phyloP scores from a whole-genome alignment of 2,113 vertebrate genomes.

The Neotoma lepida region DNA sequence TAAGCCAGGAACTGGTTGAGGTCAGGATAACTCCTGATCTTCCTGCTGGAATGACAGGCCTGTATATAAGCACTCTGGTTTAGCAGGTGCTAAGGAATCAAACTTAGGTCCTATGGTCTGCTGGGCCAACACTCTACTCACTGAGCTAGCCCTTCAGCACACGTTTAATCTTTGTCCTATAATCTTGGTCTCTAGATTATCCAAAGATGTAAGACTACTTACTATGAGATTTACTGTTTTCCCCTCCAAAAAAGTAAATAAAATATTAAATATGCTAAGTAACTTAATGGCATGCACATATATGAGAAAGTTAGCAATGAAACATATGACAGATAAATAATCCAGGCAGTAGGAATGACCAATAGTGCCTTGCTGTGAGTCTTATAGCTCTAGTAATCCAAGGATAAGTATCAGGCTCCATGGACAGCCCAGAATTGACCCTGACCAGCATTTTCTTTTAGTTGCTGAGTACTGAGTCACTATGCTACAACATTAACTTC shows the following conservation, averaged over 20 bases:
- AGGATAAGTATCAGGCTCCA: background rate
- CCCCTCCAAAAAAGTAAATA: background rate
- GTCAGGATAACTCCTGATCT: background rate
- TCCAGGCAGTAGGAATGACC: background rate
- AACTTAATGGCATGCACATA: background rate
- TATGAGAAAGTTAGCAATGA: background rate
- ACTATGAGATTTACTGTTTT: background rate
- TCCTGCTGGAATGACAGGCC: background rate
- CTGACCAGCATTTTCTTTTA: background rate
- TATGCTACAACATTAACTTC: background rate
- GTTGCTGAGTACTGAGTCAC: background rate
- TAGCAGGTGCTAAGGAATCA: background rate
- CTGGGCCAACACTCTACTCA: background rate
- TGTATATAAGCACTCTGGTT: background rate
- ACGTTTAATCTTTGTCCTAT: background rate
- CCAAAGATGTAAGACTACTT: background rate
- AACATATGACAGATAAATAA: background rate
- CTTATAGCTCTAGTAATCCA: background rate
- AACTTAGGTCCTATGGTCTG: background rate
- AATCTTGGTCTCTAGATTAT: conserved; percentile 30
- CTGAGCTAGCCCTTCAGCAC: background rate
- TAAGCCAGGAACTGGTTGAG: background rate
- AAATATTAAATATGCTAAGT: background rate
- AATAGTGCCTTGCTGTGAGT: background rate
- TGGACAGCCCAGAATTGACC: fast-evolving